phyloP scores from a whole-genome alignment of 2,888 invertebrate species.

The Escarpia spicata region DNA sequence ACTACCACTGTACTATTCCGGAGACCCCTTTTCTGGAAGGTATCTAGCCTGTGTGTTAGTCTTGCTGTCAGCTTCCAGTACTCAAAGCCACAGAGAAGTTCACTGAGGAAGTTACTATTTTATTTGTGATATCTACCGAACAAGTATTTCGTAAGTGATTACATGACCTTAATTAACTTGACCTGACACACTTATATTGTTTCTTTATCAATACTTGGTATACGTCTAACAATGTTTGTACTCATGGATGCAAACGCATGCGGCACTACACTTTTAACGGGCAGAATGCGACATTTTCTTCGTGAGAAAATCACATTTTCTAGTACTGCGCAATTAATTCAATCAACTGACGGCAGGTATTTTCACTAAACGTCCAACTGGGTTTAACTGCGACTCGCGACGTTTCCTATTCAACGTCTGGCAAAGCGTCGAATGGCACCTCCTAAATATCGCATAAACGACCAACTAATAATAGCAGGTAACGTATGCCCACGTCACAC shows the following conservation, averaged over 20 bases:
- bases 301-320: neutral
- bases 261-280: neutral
- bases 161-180: too few species aligned
- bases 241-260: neutral
- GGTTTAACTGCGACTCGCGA: neutral
- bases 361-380: neutral
- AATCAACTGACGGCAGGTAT: neutral
- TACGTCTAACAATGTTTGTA: neutral
- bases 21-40: too few species aligned
- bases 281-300: neutral
- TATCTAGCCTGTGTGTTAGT: too few species aligned
- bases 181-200: too few species aligned
- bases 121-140: too few species aligned
- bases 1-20: too few species aligned
- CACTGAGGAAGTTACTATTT: too few species aligned
- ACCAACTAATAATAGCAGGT: neutral
- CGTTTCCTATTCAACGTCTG: neutral
- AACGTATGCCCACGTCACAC: neutral
- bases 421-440: neutral
- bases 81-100: too few species aligned
- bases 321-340: neutral
- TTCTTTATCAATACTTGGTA: too few species aligned
- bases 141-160: too few species aligned
- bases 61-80: too few species aligned
- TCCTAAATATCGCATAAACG: conserved; percentile 6